phyloP scores from a whole-genome alignment of 2,113 vertebrate species.

The Cyanoliseus patagonus region DNA sequence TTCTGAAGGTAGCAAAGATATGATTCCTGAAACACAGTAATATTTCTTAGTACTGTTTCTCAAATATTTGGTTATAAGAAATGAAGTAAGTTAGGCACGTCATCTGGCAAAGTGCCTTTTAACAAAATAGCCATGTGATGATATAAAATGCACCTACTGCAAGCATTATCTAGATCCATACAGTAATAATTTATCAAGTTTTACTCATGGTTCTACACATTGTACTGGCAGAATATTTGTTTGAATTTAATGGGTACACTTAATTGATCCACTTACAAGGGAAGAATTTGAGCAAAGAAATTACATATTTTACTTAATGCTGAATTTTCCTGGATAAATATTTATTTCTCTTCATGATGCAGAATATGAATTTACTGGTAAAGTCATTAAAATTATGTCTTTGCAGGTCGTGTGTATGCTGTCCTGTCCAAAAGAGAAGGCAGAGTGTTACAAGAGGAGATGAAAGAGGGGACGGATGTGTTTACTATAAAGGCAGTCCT shows the following conservation, averaged over 20 bases:
- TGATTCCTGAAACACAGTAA: not conserved
- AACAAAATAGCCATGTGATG: not conserved
- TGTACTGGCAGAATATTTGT: not conserved
- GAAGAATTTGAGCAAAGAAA: not conserved
- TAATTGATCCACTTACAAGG: not conserved
- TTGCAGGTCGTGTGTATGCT: constrained; percentile 89
- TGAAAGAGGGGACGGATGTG: constrained; percentile 97
- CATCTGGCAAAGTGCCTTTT: not conserved
- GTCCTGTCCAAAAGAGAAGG: constrained; percentile 93
- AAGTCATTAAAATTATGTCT: not conserved
- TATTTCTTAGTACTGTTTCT: not conserved
- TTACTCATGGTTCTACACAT: not conserved
- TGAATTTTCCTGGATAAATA: not conserved
- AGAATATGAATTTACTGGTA: not conserved
- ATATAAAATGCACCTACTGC: not conserved
- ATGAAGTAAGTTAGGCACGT: not conserved
- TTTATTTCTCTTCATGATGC: not conserved
- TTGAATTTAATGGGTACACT: not conserved
- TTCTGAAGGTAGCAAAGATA: not conserved
- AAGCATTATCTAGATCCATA: not conserved
- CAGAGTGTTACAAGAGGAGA: constrained; percentile 92
- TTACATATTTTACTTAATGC: fast-evolving
- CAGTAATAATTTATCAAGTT: not conserved
- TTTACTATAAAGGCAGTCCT: constrained; percentile 94
- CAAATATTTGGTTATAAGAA: not conserved